Conservation (phyloP, 2,888 invertebrate genomes). For the Coremacera marginata region DNA sequence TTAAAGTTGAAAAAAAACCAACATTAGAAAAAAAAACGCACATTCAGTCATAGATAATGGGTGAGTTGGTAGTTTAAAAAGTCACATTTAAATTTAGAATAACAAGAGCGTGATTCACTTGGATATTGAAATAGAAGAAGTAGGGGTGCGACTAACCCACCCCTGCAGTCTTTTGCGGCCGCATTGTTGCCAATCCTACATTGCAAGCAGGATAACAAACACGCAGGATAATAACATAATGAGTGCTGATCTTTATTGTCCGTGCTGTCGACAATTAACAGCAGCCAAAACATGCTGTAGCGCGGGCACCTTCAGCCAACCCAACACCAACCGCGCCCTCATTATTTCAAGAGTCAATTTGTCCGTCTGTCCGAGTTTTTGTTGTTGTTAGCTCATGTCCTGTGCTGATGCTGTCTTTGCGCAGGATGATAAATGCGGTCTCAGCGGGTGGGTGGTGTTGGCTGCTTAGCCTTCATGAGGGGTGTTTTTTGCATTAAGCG, state of each 20-base stretch:
- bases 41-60: not conserved
- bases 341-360: slow-evolving; percentile 23
- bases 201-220: not conserved
- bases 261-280: slow-evolving; percentile 6
- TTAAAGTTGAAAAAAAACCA: too few species aligned
- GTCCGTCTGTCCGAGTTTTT: not conserved
- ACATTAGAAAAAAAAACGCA: not conserved
- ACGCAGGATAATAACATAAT: not conserved
- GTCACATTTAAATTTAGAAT: not conserved
- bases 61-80: not conserved
- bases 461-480: not conserved
- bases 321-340: not conserved
- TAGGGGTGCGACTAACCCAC: not conserved
- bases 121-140: not conserved
- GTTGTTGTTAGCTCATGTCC: not conserved
- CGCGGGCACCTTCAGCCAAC: not conserved
- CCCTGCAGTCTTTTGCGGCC: not conserved
- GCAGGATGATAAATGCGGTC: not conserved
- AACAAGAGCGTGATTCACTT: slow-evolving; percentile 11
- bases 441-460: slow-evolving; percentile 8
- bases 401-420: slow-evolving; percentile 15
- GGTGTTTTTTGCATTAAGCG: not conserved
- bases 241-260: slow-evolving; percentile 12
- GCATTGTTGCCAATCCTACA: not conserved
- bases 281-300: not conserved